Conservation (phyloP, 2,113 vertebrate species). For the Pseudois nayaur region DNA sequence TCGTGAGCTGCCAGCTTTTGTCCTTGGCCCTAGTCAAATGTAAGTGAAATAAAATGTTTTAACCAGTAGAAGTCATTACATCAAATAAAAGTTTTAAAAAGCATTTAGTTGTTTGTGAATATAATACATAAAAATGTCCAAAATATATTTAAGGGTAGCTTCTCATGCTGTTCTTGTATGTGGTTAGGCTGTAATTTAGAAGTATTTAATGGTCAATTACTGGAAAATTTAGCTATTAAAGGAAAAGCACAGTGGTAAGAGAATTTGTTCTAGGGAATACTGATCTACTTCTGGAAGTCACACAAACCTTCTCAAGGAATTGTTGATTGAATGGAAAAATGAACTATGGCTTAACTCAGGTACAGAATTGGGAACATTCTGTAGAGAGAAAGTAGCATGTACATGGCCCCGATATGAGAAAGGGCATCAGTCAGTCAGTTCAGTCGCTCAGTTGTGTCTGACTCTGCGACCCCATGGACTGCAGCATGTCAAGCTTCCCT, state of each 20-base stretch:
- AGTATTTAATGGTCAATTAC: neutral
- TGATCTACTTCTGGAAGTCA: neutral
- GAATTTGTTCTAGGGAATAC: neutral
- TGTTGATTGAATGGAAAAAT: neutral
- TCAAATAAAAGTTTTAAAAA: neutral
- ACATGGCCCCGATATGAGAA: neutral
- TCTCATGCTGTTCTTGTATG: neutral
- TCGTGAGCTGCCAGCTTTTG: neutral
- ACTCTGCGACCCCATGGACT: neutral
- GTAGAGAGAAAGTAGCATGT: neutral
- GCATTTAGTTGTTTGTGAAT: neutral
- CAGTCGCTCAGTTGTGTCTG: fast-evolving
- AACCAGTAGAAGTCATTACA: neutral
- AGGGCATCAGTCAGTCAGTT: neutral
- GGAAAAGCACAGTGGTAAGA: neutral
- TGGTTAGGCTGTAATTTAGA: neutral
- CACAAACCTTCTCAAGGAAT: neutral
- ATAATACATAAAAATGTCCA: neutral
- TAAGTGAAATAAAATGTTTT: neutral
- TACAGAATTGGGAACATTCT: neutral
- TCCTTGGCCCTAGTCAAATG: neutral
- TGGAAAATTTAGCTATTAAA: neutral
- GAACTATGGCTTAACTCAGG: neutral
- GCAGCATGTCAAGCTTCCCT: neutral
- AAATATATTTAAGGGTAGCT: neutral